Evolutionary conservation across 1,140 invertebrate species (phyloP).

Genomic region (Cardiocondyla obscurior): DNA sequence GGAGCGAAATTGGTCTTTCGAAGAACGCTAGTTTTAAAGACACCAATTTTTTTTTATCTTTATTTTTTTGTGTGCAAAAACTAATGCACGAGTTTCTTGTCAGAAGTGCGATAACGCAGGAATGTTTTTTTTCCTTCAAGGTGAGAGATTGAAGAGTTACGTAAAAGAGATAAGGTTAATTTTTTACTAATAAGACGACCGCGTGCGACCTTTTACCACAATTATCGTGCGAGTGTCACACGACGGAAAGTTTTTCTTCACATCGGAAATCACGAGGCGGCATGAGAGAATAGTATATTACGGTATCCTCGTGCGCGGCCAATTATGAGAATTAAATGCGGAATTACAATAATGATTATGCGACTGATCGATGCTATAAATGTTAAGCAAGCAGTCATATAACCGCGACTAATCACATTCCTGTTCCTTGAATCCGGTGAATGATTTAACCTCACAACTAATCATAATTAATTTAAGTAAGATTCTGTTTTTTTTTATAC

Average conservation of each 20-base stretch:
- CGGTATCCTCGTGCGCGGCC: background rate
- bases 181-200: slow-evolving; percentile 33
- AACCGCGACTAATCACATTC: background rate
- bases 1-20: too few relatives aligned
- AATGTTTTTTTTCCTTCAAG: slow-evolving; percentile 4
- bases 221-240: slow-evolving; percentile 61
- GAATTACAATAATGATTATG: slow-evolving; percentile 45
- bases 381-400: background rate
- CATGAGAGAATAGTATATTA: slow-evolving; percentile 29
- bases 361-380: background rate
- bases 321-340: slow-evolving; percentile 48
- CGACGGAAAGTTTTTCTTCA: slow-evolving; percentile 26
- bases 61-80: too few relatives aligned
- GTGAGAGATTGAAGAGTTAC: background rate
- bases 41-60: too few relatives aligned
- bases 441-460: background rate
- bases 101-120: background rate
- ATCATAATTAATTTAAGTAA: background rate
- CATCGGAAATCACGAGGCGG: slow-evolving; percentile 40
- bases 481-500: background rate
- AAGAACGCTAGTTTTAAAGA: too few relatives aligned
- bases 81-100: too few relatives aligned
- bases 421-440: background rate
- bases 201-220: slow-evolving; percentile 23
- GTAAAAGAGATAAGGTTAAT: slow-evolving; percentile 36